These are phyloP conservation scores for Microtus ochrogaster DNA, from an alignment of 2,113 vertebrate species.

Conservation along the genomic window DNA sequence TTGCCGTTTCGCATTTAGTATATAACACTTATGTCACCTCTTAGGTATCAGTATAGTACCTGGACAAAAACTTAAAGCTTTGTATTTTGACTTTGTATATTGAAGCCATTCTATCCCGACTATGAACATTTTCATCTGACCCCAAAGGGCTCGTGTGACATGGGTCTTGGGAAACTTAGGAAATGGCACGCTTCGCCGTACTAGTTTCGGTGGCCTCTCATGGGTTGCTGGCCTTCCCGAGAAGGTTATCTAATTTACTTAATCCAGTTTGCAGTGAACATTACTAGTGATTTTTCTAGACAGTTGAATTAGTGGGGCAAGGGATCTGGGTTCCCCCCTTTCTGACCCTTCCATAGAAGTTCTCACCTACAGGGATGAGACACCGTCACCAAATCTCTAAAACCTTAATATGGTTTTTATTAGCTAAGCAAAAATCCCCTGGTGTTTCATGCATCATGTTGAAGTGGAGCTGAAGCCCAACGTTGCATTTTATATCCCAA, in stretches of 20 bases:
- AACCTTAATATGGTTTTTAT: neutral
- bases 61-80: neutral
- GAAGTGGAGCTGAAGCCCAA: neutral
- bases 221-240: neutral
- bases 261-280: neutral
- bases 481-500: conserved; percentile 33
- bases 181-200: accelerated
- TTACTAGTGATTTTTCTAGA: neutral
- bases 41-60: neutral
- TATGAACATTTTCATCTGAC: neutral
- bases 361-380: neutral
- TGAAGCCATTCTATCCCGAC: neutral
- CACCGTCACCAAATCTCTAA: neutral
- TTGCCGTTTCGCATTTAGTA: neutral
- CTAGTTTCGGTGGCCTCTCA: accelerated
- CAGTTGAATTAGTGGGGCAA: neutral
- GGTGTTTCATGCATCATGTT: neutral
- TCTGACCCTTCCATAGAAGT: too few relatives aligned
- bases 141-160: neutral
- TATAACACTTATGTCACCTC: neutral
- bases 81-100: neutral
- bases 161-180: neutral
- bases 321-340: neutral
- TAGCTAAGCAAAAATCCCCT: neutral
- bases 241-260: neutral